Percentiles rank a stretch among this genome's conserved stretches.
phyloP scores from a whole-genome alignment of 2,888 invertebrate genomes.

The Eupsilia transversa region DNA sequence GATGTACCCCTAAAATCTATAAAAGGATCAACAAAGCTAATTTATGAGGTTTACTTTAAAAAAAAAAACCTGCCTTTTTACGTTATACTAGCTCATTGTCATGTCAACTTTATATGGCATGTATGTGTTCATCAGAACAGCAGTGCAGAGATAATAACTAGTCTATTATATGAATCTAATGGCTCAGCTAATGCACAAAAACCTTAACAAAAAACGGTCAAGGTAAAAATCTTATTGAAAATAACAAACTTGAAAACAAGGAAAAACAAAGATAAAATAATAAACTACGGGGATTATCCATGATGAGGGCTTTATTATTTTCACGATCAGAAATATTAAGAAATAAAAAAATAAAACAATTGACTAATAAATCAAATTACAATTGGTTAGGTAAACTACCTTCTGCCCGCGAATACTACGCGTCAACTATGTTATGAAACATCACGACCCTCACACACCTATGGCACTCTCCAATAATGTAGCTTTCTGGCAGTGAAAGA shows the following conservation, averaged over 20 bases:
- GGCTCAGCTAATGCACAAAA: slow-evolving; percentile 15
- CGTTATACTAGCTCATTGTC: slow-evolving; percentile 18
- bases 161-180: slow-evolving; percentile 2
- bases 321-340: not conserved
- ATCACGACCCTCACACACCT: not conserved
- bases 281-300: not conserved
- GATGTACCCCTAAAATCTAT: slow-evolving; percentile 15
- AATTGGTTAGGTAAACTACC: no score
- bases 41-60: not conserved
- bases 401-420: not conserved
- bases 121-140: slow-evolving; percentile 24
- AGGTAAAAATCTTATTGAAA: slow-evolving; percentile 11
- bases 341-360: not conserved
- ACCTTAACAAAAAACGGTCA: slow-evolving; percentile 11
- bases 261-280: not conserved
- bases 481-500: not conserved
- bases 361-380: not conserved
- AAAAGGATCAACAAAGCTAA: not conserved
- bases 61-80: no score
- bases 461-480: not conserved
- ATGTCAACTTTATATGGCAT: slow-evolving; percentile 15
- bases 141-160: slow-evolving; percentile 9
- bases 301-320: not conserved
- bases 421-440: not conserved
- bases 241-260: slow-evolving; percentile 15